Percentiles rank a stretch among this genome's conserved stretches.
Conservation (phyloP, 2,797 vertebrate species). For the Pelobates cultripes region DNA sequence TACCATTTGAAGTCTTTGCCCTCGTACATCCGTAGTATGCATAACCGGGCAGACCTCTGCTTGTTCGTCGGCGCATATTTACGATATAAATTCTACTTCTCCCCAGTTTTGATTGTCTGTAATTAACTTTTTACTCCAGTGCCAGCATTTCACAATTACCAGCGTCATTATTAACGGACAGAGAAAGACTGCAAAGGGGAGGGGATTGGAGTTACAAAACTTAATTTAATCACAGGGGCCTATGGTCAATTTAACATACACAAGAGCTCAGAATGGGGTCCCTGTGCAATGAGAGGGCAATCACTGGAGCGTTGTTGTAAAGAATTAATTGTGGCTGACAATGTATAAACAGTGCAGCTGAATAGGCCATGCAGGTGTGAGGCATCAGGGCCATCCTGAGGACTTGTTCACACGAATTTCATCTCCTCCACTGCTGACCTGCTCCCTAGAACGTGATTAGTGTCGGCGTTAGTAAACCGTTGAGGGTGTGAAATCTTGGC, state of each 20-base stretch:
- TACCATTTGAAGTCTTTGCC: constrained; percentile 14
- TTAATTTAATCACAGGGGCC: constrained; percentile 92
- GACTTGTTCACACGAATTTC: constrained; percentile 88
- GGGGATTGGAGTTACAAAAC: constrained; percentile 80
- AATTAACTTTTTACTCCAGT: constrained; percentile 70
- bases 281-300: constrained; percentile 81
- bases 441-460: constrained; percentile 72
- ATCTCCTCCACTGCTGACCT: constrained; percentile 70
- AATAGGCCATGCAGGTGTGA: constrained; percentile 96
- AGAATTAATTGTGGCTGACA: constrained; percentile 97
- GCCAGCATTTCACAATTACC: constrained; percentile 68
- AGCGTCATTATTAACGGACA: constrained; percentile 67
- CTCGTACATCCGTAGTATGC: constrained; percentile 29
- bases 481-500: constrained; percentile 71
- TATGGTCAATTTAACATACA: constrained; percentile 98
- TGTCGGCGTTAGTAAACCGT: constrained; percentile 69
- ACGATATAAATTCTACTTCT: constrained; percentile 48
- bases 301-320: constrained; percentile 74
- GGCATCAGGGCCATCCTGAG: constrained; percentile 80
- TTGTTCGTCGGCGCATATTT: constrained; percentile 37
- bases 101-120: constrained; percentile 52
- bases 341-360: constrained; percentile 95
- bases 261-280: constrained; percentile 91
- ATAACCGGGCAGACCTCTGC: constrained; percentile 38
- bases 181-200: constrained; percentile 70